phyloP scores from a whole-genome alignment of 2,113 vertebrate species.

The Cettia cetti region DNA sequence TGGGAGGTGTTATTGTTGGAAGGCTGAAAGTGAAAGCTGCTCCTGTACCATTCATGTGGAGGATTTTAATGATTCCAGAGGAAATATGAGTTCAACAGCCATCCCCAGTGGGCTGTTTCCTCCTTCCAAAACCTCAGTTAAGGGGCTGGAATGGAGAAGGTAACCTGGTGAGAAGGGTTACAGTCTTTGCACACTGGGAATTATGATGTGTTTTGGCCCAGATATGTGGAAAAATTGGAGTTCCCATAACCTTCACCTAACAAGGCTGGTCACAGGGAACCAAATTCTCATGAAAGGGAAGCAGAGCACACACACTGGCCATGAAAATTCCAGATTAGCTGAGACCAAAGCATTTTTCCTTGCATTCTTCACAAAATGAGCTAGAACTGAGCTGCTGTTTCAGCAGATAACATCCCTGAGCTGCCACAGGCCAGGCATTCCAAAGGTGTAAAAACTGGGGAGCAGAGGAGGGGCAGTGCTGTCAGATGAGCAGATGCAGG shows the following conservation, averaged over 20 bases:
- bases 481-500: neutral
- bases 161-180: fast-evolving
- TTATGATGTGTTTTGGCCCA: neutral
- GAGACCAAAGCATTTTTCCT: neutral
- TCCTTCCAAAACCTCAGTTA: neutral
- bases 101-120: neutral
- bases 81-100: neutral
- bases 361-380: neutral
- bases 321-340: neutral
- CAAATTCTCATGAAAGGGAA: neutral
- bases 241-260: neutral
- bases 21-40: neutral
- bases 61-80: neutral
- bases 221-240: neutral
- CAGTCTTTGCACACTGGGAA: neutral
- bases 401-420: fast-evolving
- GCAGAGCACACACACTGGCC: neutral
- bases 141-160: neutral
- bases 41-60: neutral
- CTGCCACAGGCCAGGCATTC: neutral
- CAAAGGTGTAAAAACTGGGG: neutral
- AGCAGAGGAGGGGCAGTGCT: neutral
- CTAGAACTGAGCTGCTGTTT: neutral
- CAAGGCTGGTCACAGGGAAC: neutral
- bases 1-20: neutral